Percentiles rank a stretch among this genome's conserved stretches.
Evolutionary conservation across 2,888 invertebrate genomes (phyloP).

Genomic region (Cheilosia vernalis): DNA sequence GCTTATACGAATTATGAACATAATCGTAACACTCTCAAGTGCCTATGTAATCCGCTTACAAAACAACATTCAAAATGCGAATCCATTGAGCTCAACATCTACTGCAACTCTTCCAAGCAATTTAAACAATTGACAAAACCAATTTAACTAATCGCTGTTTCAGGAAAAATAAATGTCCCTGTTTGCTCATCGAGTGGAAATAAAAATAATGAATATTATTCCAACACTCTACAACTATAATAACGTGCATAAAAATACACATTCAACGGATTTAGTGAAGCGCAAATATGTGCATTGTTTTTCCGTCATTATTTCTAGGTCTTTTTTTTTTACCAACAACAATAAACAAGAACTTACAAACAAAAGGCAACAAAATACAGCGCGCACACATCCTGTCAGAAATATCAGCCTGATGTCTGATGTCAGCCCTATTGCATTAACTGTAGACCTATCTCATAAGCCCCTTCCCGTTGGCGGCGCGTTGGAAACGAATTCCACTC

Average conservation of each 20-base stretch:
- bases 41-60: too few species aligned
- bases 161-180: neutral
- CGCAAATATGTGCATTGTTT: constrained; percentile 22
- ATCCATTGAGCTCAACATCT: neutral
- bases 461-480: constrained; percentile 17
- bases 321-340: neutral
- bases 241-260: constrained; percentile 1
- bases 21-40: too few species aligned
- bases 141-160: neutral
- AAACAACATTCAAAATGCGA: neutral
- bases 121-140: neutral
- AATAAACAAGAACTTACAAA: constrained; percentile 6
- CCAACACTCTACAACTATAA: neutral
- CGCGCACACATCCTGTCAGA: constrained; percentile 37
- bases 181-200: neutral
- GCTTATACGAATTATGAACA: too few species aligned
- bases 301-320: neutral
- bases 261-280: constrained; percentile 15
- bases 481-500: constrained; percentile 19
- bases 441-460: constrained; percentile 37
- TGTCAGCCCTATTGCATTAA: constrained; percentile 29
- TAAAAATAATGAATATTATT: constrained; percentile 9
- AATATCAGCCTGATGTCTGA: constrained; percentile 41
- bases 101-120: neutral
- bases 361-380: constrained; percentile 7